Base-by-base conservation (phyloP, 2,888 invertebrate genomes). In the Spilarctia lutea region DNA sequence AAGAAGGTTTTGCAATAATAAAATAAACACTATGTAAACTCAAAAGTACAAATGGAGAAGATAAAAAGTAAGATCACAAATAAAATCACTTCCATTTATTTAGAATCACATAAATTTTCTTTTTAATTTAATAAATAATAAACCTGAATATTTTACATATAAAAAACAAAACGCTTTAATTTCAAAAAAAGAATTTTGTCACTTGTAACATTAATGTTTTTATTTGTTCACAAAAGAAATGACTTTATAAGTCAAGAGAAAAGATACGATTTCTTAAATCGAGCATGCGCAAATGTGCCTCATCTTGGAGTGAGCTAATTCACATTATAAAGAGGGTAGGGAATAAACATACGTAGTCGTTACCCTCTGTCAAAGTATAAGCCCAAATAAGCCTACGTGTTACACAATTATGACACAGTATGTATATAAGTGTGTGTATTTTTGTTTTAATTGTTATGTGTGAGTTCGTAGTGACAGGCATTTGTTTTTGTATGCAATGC, bases 81-180 rank as follows among this genome's bases (percentile, higher is more conserved):
- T 60, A 2, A n/a, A 18, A 71, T 27, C 30, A 60, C 70, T 42
- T 70, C 70, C 42, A 42, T 63, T 63, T 63, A 63, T 10, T 42
- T 27, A 39, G 10, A 70, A 52, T 63, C 24, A 66, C 6, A 39
- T 35, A 4, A 63, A 18, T 27, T 27, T 63, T 30, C 18, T 63
- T 30, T 63, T 30, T 6, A 63, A 63, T 4, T 60, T 27, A 1
- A 11, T 13, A 63, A 63, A 27, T 6, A 24, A 52, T 24, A 1
- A n/a, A 45, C 39, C 27, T 1, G 2, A 42, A 27, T 16, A 67
- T 27, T 42, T 42, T 67, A 42, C 39, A 42, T 7, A 66, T 3
- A 11, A 39, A 42, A 42, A 42, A n/a, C 13, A 67, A 13, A 67
- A 27, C n/a, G 7, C 0, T 24, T 42, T 13, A 42, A 67, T 18